Conservation (phyloP, 2,113 vertebrate genomes). For the Ictidomys tridecemlineatus region DNA sequence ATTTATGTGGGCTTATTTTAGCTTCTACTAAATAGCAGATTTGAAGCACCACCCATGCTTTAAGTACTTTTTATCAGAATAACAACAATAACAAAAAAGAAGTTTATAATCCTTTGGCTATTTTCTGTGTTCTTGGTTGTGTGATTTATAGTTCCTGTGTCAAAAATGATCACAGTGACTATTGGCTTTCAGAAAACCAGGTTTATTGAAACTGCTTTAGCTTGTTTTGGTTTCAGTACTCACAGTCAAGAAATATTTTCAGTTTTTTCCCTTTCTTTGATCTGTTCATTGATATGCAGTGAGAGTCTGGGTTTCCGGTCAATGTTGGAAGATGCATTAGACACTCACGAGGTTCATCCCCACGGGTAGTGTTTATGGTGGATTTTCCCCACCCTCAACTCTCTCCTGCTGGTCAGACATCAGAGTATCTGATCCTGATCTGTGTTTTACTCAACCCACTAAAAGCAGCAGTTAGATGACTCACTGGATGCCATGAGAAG, state of each 20-base stretch:
- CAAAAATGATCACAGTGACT: neutral
- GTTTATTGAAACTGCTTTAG: neutral
- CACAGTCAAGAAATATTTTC: neutral
- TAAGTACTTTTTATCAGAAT: neutral
- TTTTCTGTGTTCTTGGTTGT: neutral
- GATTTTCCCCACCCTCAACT: neutral
- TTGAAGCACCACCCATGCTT: neutral
- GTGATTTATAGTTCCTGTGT: neutral
- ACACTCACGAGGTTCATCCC: neutral
- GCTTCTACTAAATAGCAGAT: neutral
- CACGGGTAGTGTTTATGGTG: neutral
- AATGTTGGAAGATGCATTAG: rapidly evolving
- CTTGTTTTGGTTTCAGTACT: neutral
- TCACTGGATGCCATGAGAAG: rapidly evolving
- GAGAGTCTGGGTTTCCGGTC: neutral
- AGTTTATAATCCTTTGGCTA: neutral
- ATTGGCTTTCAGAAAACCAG: neutral
- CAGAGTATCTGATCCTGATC: neutral
- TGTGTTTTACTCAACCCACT: neutral
- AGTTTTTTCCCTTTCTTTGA: neutral
- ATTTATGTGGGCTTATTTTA: neutral
- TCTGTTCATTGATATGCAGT: neutral
- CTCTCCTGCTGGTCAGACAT: too few species aligned
- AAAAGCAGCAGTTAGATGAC: neutral
- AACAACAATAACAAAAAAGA: neutral